These are phyloP conservation scores for Hemiprocne comata DNA, from an alignment of 2,113 vertebrate genomes.

Conservation along the genomic window DNA sequence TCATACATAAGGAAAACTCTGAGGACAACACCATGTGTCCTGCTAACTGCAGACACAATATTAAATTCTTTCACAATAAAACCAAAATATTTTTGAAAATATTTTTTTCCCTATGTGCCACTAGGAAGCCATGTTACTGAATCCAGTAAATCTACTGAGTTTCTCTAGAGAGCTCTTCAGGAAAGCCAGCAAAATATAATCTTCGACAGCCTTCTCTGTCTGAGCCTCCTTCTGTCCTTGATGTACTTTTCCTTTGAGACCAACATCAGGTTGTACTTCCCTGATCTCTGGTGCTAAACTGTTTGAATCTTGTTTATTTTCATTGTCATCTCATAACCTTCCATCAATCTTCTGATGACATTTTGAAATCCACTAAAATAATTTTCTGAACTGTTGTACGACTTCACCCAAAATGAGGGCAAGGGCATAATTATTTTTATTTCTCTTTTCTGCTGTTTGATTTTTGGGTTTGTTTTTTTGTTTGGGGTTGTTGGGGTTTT, in stretches of 20 bases:
- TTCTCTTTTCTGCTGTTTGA: background rate
- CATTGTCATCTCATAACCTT: background rate
- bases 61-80: background rate
- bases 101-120: background rate
- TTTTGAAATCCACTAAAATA: conserved; percentile 1
- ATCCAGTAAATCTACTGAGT: conserved; percentile 22
- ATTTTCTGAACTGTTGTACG: background rate
- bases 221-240: background rate
- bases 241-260: conserved; percentile 1
- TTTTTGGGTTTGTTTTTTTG: too few relatives aligned
- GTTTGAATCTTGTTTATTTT: conserved; percentile 32
- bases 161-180: conserved; percentile 4
- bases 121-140: background rate
- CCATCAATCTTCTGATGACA: background rate
- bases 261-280: background rate
- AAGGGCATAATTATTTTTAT: background rate
- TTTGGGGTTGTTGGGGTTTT: background rate
- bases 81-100: background rate
- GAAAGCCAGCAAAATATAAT: background rate
- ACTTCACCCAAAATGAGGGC: background rate
- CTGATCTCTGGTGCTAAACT: background rate
- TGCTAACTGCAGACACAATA: background rate
- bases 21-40: background rate
- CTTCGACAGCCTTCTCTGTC: background rate
- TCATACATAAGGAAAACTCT: background rate